Conservation (phyloP, 2,888 invertebrate species). For the Candidula unifasciata region DNA sequence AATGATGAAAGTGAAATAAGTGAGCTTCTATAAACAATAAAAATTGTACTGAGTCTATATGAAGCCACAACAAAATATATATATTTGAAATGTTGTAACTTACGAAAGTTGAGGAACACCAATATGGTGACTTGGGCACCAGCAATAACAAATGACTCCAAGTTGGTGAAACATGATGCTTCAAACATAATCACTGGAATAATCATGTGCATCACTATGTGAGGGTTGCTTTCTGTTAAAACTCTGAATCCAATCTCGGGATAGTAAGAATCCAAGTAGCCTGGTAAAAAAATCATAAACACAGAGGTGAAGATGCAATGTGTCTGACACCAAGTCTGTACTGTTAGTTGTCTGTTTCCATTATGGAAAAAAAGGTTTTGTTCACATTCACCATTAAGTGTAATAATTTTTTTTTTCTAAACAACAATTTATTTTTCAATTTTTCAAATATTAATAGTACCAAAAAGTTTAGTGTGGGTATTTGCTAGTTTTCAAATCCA, state of each 20-base stretch:
- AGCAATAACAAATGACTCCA: constrained; percentile 32
- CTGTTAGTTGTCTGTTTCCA: too few species aligned
- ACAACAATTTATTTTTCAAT: too few species aligned
- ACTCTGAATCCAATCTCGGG: background rate
- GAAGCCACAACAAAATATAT: too few species aligned
- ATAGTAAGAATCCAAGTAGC: background rate
- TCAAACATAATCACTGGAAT: constrained; percentile 46
- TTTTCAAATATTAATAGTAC: too few species aligned
- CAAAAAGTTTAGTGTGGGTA: too few species aligned
- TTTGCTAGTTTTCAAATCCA: too few species aligned
- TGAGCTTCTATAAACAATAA: too few species aligned
- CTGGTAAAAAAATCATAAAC: background rate
- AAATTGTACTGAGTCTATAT: too few species aligned
- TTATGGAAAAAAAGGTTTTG: too few species aligned
- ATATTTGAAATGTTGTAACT: background rate
- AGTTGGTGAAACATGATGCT: constrained; percentile 30
- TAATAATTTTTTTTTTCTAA: too few species aligned
- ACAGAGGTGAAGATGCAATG: background rate
- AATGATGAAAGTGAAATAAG: too few species aligned
- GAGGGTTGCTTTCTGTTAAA: background rate
- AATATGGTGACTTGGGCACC: constrained; percentile 21
- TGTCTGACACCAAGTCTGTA: background rate
- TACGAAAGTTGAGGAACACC: constrained; percentile 34
- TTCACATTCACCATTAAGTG: too few species aligned
- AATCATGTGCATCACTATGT: constrained; percentile 14